Evolutionary conservation across 2,888 invertebrate genomes (phyloP).

Genomic region (Andrena hattorfiana): DNA sequence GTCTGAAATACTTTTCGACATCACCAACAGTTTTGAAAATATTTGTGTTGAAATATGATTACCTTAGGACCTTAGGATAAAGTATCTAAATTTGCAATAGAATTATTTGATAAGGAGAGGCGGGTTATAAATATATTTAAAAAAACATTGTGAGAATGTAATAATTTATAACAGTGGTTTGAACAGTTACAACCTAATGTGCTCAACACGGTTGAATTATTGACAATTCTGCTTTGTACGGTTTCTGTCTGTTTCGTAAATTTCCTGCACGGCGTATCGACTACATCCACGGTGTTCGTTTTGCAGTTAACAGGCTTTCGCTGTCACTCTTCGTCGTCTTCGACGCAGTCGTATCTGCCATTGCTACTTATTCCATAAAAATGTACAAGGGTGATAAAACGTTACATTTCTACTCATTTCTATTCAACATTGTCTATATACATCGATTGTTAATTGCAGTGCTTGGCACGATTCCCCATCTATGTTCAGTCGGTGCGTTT

Average conservation of each 20-base stretch:
- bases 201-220: not conserved
- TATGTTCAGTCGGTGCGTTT: not conserved
- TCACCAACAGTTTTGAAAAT: too few species aligned
- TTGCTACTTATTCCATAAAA: constrained; percentile 29
- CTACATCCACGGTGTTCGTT: constrained; percentile 10
- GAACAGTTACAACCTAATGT: constrained; percentile 21
- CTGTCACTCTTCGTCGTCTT: constrained; percentile 3
- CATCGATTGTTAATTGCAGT: constrained; percentile 29
- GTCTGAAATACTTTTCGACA: too few species aligned
- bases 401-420: constrained; percentile 48
- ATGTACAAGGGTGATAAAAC: constrained; percentile 32
- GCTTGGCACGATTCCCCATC: not conserved
- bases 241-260: constrained; percentile 1
- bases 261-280: constrained; percentile 15
- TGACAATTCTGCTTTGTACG: constrained; percentile 33
- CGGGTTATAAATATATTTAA: not conserved
- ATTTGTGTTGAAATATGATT: too few species aligned
- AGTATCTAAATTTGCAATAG: not conserved
- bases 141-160: not conserved
- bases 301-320: constrained; percentile 35
- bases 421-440: constrained; percentile 13
- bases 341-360: not conserved
- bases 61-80: not conserved
- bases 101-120: not conserved
- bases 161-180: constrained; percentile 49